Percentiles rank a stretch among this genome's conserved stretches.
Evolutionary conservation across 1,140 invertebrate species (phyloP).

Genomic region (Dreissena polymorpha): DNA sequence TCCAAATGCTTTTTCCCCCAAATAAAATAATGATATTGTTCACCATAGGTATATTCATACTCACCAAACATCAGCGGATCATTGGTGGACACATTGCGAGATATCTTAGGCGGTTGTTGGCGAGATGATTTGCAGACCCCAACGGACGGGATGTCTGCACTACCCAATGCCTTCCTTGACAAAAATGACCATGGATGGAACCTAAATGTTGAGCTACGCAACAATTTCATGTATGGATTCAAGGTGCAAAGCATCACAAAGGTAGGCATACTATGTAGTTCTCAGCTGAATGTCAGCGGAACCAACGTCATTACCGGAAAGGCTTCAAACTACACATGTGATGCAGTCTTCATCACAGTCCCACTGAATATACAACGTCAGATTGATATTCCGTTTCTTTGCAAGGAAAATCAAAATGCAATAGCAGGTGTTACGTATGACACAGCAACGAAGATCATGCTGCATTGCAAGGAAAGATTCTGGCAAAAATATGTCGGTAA

Average conservation of each 20-base stretch:
- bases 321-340: not conserved
- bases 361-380: conserved; percentile 53
- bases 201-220: no score
- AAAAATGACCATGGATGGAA: conserved; percentile 5
- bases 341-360: conserved; percentile 56
- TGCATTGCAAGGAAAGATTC: conserved; percentile 56
- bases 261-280: no score
- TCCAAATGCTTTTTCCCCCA: no score
- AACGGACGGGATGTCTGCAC: conserved; percentile 51
- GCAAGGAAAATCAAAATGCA: conserved; percentile 14
- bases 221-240: no score
- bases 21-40: no score
- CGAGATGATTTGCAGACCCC: conserved; percentile 48
- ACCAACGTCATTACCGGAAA: conserved; percentile 34
- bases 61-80: not conserved
- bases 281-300: not conserved
- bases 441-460: conserved; percentile 50
- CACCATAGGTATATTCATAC: conserved; percentile 35
- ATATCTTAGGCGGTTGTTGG: conserved; percentile 58
- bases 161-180: conserved; percentile 50
- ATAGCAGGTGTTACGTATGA: conserved; percentile 40
- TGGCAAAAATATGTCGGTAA: conserved; percentile 55
- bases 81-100: conserved; percentile 48
- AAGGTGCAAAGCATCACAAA: no score
- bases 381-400: conserved; percentile 33